These are phyloP conservation scores for Kryptopterus vitreolus DNA, from an alignment of 2,797 vertebrate species.

Conservation along the genomic window DNA sequence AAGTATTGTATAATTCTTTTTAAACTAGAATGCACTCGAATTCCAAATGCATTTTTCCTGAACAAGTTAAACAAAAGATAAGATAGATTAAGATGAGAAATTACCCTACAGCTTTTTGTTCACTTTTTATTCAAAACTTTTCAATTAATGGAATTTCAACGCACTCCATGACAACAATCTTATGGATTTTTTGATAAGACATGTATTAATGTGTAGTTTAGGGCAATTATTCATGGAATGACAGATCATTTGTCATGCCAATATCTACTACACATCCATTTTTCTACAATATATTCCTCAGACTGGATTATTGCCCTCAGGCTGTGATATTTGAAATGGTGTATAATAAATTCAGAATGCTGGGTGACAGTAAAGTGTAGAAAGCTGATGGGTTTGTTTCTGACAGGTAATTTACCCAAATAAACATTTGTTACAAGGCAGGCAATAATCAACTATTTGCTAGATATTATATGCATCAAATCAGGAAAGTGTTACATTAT, in stretches of 20 bases:
- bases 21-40: not conserved
- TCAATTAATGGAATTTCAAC: not conserved
- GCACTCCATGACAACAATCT: not conserved
- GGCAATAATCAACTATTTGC: constrained; percentile 56
- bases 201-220: not conserved
- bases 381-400: constrained; percentile 59
- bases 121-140: too few relatives aligned
- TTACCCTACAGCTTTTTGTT: not conserved
- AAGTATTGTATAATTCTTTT: not conserved
- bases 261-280: constrained; percentile 3
- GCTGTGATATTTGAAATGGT: constrained; percentile 50
- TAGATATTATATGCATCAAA: not conserved
- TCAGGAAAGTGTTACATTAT: not conserved
- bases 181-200: not conserved
- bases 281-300: not conserved
- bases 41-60: not conserved
- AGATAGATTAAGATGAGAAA: not conserved
- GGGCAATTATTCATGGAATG: constrained; percentile 5
- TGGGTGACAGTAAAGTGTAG: constrained; percentile 60
- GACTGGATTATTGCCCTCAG: constrained; percentile 16
- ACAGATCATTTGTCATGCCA: constrained; percentile 10
- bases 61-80: not conserved
- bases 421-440: constrained; percentile 67
- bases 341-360: constrained; percentile 57
- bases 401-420: constrained; percentile 58